Evolutionary conservation across 2,888 invertebrate species (phyloP).

Genomic region (Papilio protenor): DNA sequence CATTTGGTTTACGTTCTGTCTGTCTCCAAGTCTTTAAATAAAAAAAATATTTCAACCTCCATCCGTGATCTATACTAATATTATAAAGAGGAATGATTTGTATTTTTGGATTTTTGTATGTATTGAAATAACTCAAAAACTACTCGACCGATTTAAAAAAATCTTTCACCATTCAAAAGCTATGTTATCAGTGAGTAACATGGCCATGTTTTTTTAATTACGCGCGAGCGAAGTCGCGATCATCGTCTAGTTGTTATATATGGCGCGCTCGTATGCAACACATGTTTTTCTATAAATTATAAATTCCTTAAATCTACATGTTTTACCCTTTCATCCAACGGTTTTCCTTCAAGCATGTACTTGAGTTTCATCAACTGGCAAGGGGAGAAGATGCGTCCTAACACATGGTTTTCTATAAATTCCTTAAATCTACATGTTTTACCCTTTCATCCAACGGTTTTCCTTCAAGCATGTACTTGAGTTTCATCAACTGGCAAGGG

Average conservation of each 20-base stretch:
- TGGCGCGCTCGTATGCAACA: too few relatives aligned
- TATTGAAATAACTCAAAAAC: too few relatives aligned
- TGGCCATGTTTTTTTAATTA: too few relatives aligned
- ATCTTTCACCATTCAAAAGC: too few relatives aligned
- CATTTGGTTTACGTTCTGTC: background rate
- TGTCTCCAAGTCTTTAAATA: background rate
- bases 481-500: slow-evolving; percentile 80
- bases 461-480: slow-evolving; percentile 81
- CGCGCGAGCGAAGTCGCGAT: too few relatives aligned
- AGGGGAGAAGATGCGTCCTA: slow-evolving; percentile 72
- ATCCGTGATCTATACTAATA: too few relatives aligned
- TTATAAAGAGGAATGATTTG: too few relatives aligned
- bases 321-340: slow-evolving; percentile 74
- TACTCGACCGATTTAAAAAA: too few relatives aligned
- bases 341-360: slow-evolving; percentile 80
- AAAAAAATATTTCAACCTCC: too few relatives aligned
- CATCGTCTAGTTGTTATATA: too few relatives aligned
- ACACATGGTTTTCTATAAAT: slow-evolving; percentile 56
- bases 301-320: background rate
- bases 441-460: slow-evolving; percentile 78
- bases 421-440: slow-evolving; percentile 40
- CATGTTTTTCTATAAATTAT: slow-evolving; percentile 2
- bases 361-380: slow-evolving; percentile 81
- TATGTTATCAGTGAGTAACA: too few relatives aligned
- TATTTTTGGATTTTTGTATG: too few relatives aligned